Conservation (phyloP, 2,797 vertebrate species). For the Acanthurus lineatus region DNA sequence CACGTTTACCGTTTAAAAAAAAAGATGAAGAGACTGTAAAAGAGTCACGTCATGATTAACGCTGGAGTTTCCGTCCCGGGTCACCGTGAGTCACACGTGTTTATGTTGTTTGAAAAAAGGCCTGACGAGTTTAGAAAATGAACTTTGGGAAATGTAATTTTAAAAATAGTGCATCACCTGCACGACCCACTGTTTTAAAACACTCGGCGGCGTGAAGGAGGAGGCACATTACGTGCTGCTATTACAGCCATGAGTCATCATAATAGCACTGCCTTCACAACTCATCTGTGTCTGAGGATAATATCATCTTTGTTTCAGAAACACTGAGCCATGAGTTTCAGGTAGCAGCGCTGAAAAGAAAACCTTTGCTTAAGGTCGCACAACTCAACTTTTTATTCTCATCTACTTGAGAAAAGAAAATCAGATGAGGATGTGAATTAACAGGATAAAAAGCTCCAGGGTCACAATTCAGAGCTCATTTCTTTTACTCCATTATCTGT, state of each 20-base stretch:
- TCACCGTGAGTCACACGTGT: constrained; percentile 16
- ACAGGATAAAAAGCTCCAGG: neutral
- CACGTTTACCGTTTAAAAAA: constrained; percentile 18
- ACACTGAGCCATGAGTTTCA: neutral
- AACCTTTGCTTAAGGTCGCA: neutral
- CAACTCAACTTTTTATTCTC: neutral
- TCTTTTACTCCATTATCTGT: neutral
- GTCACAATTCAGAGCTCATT: neutral
- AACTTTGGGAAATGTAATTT: constrained; percentile 14
- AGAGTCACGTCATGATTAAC: neutral
- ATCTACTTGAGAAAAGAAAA: neutral
- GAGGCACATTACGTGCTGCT: constrained; percentile 15
- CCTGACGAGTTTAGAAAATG: constrained; percentile 4
- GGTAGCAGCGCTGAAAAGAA: neutral
- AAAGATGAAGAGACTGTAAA: neutral
- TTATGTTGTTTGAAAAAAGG: constrained; percentile 24
- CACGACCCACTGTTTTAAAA: constrained; percentile 22
- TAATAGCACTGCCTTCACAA: constrained; percentile 20
- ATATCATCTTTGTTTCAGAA: constrained; percentile 16
- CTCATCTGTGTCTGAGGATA: constrained; percentile 11
- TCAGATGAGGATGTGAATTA: neutral
- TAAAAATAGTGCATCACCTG: constrained; percentile 19
- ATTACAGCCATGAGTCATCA: constrained; percentile 43
- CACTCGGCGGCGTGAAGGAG: constrained; percentile 20
- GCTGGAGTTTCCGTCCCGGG: constrained; percentile 2